phyloP scores from a whole-genome alignment of 1,140 invertebrate genomes.

The Sitodiplosis mosellana region DNA sequence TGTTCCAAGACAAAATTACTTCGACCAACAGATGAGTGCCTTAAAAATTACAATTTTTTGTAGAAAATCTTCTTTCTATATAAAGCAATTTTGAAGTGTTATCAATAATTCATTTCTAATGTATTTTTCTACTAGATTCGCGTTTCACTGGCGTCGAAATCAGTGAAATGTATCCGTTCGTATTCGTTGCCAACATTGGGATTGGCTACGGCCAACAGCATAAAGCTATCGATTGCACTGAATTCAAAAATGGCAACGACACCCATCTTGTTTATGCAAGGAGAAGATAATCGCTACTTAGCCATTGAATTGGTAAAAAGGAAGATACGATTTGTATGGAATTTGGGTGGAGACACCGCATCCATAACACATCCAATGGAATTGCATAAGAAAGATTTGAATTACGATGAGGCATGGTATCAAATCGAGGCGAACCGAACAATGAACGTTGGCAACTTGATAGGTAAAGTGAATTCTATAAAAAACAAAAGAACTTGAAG shows the following conservation, averaged over 20 bases:
- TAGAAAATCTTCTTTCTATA: too few species aligned
- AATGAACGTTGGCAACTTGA: slow-evolving; percentile 16
- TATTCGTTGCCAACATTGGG: slow-evolving; percentile 42
- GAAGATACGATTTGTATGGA: slow-evolving; percentile 56
- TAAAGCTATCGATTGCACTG: slow-evolving; percentile 47
- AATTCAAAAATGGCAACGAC: slow-evolving; percentile 27
- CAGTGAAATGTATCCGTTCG: slow-evolving; percentile 49
- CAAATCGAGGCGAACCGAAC: slow-evolving; percentile 45
- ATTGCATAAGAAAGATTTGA: slow-evolving; percentile 31
- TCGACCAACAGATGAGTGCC: too few species aligned
- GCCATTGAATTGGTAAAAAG: slow-evolving; percentile 60
- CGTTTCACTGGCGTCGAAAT: slow-evolving; percentile 48
- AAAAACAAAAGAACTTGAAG: too few species aligned
- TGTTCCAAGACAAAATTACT: too few species aligned
- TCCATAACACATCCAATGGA: slow-evolving; percentile 41
- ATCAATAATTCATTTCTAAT: too few species aligned
- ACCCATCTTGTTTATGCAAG: slow-evolving; percentile 26
- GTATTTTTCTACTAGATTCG: slow-evolving; percentile 48
- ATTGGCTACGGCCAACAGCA: slow-evolving; percentile 47
- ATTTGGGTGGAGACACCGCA: slow-evolving; percentile 48
- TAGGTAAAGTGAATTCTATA: too few species aligned
- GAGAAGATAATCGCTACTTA: slow-evolving; percentile 45
- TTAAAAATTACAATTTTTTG: too few species aligned
- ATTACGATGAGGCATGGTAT: slow-evolving; percentile 53
- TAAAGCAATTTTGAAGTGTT: too few species aligned